These are phyloP conservation scores for Casuarius casuarius DNA, from an alignment of 2,113 vertebrate species.

Conservation along the genomic window DNA sequence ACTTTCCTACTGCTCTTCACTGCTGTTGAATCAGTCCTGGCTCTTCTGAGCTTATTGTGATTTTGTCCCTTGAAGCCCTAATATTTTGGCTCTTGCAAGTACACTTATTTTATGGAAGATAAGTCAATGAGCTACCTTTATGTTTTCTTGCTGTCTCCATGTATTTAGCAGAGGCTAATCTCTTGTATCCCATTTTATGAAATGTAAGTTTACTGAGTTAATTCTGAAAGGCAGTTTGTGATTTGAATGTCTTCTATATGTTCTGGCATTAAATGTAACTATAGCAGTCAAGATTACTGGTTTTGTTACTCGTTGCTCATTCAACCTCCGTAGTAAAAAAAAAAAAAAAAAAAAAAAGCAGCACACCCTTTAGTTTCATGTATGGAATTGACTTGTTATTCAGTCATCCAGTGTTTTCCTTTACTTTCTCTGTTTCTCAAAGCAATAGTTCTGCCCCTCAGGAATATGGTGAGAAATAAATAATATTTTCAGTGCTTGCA, in stretches of 20 bases:
- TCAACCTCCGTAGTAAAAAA: neutral
- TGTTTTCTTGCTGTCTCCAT: neutral
- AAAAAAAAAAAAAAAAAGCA: too few relatives aligned
- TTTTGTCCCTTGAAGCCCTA: constrained; percentile 20
- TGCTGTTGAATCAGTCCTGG: constrained; percentile 14
- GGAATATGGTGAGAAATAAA: neutral
- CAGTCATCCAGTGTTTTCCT: neutral
- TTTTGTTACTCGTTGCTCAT: neutral
- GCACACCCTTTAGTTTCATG: neutral
- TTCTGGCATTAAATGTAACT: neutral
- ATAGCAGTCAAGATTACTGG: neutral
- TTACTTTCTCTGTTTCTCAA: neutral
- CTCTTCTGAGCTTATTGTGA: constrained; percentile 23
- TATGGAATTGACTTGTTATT: neutral
- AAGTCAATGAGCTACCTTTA: neutral
- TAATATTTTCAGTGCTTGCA: neutral
- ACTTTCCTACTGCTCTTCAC: constrained; percentile 9
- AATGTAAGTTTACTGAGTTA: neutral
- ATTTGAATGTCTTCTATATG: neutral
- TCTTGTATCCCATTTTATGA: neutral
- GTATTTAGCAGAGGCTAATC: neutral
- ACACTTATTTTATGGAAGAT: neutral
- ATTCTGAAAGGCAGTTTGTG: neutral
- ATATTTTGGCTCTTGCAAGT: constrained; percentile 30
- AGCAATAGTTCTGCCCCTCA: neutral